phyloP scores from a whole-genome alignment of 2,797 vertebrate genomes.

The Parotocinclus haroldoi region DNA sequence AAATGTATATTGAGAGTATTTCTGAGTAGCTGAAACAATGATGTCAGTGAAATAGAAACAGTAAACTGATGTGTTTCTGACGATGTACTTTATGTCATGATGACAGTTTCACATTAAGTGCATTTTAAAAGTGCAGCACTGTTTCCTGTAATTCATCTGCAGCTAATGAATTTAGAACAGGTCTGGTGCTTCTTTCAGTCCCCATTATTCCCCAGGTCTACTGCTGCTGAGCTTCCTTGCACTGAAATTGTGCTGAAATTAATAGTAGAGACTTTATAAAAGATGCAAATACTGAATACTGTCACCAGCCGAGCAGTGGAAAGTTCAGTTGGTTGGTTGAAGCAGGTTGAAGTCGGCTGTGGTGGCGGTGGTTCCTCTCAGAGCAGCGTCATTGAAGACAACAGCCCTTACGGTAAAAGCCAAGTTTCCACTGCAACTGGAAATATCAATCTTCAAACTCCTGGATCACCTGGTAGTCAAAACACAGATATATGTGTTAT shows the following conservation, averaged over 20 bases:
- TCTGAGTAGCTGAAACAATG: neutral
- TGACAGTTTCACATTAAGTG: slow-evolving; percentile 38
- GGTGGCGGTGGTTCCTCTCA: slow-evolving; percentile 47
- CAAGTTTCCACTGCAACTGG: slow-evolving; percentile 51
- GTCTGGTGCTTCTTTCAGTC: slow-evolving; percentile 1
- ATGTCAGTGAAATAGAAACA: too few relatives aligned
- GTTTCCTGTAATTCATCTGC: slow-evolving; percentile 18
- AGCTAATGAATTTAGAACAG: neutral
- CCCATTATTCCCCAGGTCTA: neutral
- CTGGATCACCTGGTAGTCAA: slow-evolving; percentile 25
- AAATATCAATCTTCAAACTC: slow-evolving; percentile 36
- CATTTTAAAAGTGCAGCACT: neutral
- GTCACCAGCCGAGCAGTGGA: slow-evolving; percentile 49
- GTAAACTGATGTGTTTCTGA: neutral
- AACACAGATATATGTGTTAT: slow-evolving; percentile 16
- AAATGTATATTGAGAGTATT: neutral
- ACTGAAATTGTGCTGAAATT: slow-evolving; percentile 24
- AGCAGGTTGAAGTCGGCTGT: slow-evolving; percentile 32
- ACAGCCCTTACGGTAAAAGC: slow-evolving; percentile 54
- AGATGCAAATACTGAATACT: slow-evolving; percentile 38
- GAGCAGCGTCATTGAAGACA: slow-evolving; percentile 46
- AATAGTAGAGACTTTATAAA: slow-evolving; percentile 12
- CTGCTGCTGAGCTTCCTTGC: slow-evolving; percentile 19
- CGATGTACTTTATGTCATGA: slow-evolving; percentile 9
- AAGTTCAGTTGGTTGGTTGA: slow-evolving; percentile 48